phyloP scores from a whole-genome alignment of 92 coral and sea anemone genomes.

The Porites divaricata region DNA sequence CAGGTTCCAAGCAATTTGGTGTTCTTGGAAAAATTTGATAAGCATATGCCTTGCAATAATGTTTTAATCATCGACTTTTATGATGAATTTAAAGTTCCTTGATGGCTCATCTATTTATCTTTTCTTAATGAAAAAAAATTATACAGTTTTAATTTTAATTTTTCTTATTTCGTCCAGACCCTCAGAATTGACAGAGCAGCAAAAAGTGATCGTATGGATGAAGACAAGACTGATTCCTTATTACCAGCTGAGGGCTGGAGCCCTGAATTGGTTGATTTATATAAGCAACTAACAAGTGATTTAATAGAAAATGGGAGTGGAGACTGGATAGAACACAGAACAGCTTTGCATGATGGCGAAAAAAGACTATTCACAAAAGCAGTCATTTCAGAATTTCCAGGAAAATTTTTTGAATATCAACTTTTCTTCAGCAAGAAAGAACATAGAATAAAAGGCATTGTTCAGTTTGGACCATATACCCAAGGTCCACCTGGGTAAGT shows the following conservation, averaged over 20 bases:
- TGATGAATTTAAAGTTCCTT: too few relatives aligned
- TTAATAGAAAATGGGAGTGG: constrained; percentile 56
- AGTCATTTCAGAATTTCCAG: constrained; percentile 48
- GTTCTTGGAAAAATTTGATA: too few relatives aligned
- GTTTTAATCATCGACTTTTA: too few relatives aligned
- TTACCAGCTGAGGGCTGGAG: constrained; percentile 80
- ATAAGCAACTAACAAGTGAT: constrained; percentile 58
- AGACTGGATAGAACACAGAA: constrained; percentile 54
- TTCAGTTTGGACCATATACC: constrained; percentile 86
- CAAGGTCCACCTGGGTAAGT: constrained; percentile 85
- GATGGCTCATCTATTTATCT: too few relatives aligned
- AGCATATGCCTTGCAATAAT: too few relatives aligned
- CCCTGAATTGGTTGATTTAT: constrained; percentile 55
- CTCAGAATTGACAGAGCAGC: constrained; percentile 29
- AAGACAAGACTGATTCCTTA: constrained; percentile 36
- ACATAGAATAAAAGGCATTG: constrained; percentile 69
- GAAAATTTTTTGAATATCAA: constrained; percentile 81
- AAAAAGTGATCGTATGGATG: constrained; percentile 12
- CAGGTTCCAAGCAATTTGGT: too few relatives aligned
- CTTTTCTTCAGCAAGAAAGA: constrained; percentile 61
- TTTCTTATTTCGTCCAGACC: constrained; percentile 6
- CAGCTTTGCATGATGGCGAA: constrained; percentile 40
- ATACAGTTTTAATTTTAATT: neutral
- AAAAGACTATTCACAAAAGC: constrained; percentile 60
- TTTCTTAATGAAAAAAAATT: too few relatives aligned